phyloP scores from a whole-genome alignment of 1,140 invertebrate species.

The Dreissena polymorpha region DNA sequence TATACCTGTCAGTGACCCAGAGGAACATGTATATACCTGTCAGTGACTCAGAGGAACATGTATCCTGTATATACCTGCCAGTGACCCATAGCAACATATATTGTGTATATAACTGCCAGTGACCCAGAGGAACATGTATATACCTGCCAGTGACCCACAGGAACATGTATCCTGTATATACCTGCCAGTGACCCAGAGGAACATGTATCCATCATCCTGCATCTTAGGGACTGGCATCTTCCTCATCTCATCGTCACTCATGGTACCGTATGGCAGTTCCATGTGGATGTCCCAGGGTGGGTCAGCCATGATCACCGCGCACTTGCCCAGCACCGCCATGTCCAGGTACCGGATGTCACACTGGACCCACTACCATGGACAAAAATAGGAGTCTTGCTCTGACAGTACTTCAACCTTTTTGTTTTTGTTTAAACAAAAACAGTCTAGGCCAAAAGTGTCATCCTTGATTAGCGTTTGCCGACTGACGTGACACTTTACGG shows the following conservation, averaged over 20 bases:
- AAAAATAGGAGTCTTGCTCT: background rate
- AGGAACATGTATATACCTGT: too few species aligned
- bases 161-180: too few species aligned
- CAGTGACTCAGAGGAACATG: too few species aligned
- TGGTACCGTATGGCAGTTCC: slow-evolving; percentile 99
- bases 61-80: too few species aligned
- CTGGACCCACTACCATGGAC: slow-evolving; percentile 94
- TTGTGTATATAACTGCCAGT: background rate
- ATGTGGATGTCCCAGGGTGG: slow-evolving; percentile 99
- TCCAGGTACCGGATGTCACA: slow-evolving; percentile 97
- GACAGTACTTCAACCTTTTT: too few species aligned
- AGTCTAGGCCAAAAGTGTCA: too few species aligned
- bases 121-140: background rate
- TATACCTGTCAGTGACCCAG: too few species aligned
- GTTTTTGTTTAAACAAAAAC: too few species aligned
- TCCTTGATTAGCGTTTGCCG: too few species aligned
- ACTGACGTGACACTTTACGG: too few species aligned
- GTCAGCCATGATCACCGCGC: slow-evolving; percentile 84
- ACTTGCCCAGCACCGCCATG: slow-evolving; percentile 93
- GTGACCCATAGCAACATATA: too few species aligned
- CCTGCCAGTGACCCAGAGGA: slow-evolving; percentile 98
- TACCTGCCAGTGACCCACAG: background rate
- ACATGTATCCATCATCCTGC: slow-evolving; percentile 97
- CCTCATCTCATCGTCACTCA: slow-evolving; percentile 99
- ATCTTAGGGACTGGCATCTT: slow-evolving; percentile 93